These are phyloP conservation scores for Variabilichromis moorii DNA, from an alignment of 2,113 vertebrate genomes.

Conservation along the genomic window DNA sequence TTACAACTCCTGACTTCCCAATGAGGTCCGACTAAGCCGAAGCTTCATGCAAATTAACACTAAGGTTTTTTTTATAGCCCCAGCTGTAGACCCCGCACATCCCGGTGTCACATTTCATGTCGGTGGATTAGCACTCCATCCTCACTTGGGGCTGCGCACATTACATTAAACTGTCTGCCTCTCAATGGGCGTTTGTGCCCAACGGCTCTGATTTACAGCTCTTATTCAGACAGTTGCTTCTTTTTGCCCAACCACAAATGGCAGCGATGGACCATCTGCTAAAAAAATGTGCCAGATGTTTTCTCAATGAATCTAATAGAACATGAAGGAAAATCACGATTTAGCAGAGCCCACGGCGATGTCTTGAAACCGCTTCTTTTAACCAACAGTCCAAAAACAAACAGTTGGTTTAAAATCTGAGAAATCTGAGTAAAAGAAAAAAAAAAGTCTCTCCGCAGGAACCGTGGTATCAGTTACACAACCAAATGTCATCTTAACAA, in stretches of 20 bases:
- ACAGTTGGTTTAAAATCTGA: neutral
- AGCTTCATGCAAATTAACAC: constrained; percentile 29
- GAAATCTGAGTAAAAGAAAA: neutral
- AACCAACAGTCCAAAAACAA: neutral
- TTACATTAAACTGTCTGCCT: constrained; percentile 64
- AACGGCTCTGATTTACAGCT: constrained; percentile 58
- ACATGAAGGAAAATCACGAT: neutral
- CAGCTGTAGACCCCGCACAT: constrained; percentile 12
- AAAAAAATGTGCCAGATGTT: neutral
- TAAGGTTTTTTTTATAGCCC: neutral
- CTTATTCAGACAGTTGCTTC: constrained; percentile 30
- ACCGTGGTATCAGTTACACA: rapidly evolving
- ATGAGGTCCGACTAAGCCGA: neutral
- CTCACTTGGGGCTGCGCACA: constrained; percentile 46
- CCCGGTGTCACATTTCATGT: constrained; percentile 53
- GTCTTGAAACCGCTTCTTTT: neutral
- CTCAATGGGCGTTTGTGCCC: constrained; percentile 54
- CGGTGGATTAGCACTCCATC: constrained; percentile 49
- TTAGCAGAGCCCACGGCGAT: neutral
- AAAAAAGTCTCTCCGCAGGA: neutral
- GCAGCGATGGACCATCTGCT: constrained; percentile 39
- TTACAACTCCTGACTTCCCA: neutral
- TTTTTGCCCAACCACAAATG: neutral
- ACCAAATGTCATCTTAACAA: neutral
- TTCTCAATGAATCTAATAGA: neutral